phyloP scores from a whole-genome alignment of 2,113 vertebrate species.

The Petromus typicus region DNA sequence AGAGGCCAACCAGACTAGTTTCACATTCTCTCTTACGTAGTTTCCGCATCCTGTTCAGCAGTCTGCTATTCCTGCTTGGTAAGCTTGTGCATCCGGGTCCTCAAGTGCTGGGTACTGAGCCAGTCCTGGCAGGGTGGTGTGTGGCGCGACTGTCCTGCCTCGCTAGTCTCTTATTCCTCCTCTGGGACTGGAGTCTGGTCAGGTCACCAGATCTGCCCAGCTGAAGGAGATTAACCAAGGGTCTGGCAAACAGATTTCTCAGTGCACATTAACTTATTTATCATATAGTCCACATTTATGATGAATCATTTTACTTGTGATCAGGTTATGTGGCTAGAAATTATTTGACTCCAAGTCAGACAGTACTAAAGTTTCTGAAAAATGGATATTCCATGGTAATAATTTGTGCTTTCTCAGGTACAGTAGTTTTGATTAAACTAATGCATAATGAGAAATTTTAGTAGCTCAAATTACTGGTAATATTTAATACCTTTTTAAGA shows the following conservation, averaged over 20 bases:
- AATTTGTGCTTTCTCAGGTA: not conserved
- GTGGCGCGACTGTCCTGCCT: not conserved
- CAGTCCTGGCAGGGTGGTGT: not conserved
- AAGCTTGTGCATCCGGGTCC: not conserved
- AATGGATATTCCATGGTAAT: not conserved
- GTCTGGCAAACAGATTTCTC: not conserved
- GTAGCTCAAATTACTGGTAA: not conserved
- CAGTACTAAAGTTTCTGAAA: not conserved
- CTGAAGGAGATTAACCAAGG: not conserved
- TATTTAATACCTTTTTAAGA: not conserved
- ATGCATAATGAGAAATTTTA: not conserved
- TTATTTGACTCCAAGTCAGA: not conserved
- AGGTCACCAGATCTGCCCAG: not conserved
- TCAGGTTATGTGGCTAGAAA: conserved; percentile 11
- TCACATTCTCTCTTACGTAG: not conserved
- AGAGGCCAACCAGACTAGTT: not conserved
- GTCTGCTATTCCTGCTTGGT: not conserved
- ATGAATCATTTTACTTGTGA: not conserved
- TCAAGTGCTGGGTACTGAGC: not conserved
- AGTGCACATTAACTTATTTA: not conserved
- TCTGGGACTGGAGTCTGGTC: not conserved
- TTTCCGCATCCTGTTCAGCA: not conserved
- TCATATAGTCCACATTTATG: not conserved
- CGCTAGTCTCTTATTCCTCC: not conserved
- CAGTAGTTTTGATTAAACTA: conserved; percentile 1